A percentile compares a stretch with the other conserved stretches of the same genome.
phyloP scores from a whole-genome alignment of 2,888 invertebrate genomes.

The Apotomis turbidana region DNA sequence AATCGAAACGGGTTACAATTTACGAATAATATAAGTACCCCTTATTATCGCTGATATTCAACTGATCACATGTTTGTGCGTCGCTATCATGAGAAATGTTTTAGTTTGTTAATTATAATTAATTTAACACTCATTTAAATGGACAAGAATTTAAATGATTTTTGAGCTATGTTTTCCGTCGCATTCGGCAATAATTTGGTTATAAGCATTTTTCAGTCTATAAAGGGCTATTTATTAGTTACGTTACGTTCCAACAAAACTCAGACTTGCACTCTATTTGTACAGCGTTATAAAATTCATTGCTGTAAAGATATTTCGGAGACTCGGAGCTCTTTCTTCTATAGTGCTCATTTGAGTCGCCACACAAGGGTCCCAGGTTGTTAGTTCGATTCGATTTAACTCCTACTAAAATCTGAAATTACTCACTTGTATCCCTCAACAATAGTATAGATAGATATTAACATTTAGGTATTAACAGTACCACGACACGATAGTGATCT shows the following conservation, averaged over 20 bases:
- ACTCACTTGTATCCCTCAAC: slow-evolving; percentile 3
- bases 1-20: slow-evolving; percentile 23
- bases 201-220: slow-evolving; percentile 34
- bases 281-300: slow-evolving; percentile 11
- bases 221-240: slow-evolving; percentile 25
- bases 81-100: slow-evolving; percentile 28
- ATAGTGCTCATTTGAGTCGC: slow-evolving; percentile 2
- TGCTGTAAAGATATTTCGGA: slow-evolving; percentile 24
- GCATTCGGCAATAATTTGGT: slow-evolving; percentile 3
- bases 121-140: slow-evolving; percentile 36
- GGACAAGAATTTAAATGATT: slow-evolving; percentile 34
- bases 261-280: slow-evolving; percentile 1
- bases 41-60: slow-evolving; percentile 43
- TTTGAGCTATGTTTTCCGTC: slow-evolving; percentile 37
- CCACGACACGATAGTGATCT: slow-evolving; percentile 1
- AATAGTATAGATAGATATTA: background rate
- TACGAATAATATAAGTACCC: slow-evolving; percentile 27
- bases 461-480: slow-evolving; percentile 4
- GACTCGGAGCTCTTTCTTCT: background rate
- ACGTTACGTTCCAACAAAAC: slow-evolving; percentile 26
- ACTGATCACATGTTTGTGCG: slow-evolving; percentile 41
- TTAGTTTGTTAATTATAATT: slow-evolving; percentile 19
- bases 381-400: background rate
- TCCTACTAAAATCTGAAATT: slow-evolving; percentile 8
- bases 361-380: slow-evolving; percentile 1